These are phyloP conservation scores for Gymnoscelis rufifasciata DNA, from an alignment of 2,888 invertebrate genomes.

Conservation along the genomic window DNA sequence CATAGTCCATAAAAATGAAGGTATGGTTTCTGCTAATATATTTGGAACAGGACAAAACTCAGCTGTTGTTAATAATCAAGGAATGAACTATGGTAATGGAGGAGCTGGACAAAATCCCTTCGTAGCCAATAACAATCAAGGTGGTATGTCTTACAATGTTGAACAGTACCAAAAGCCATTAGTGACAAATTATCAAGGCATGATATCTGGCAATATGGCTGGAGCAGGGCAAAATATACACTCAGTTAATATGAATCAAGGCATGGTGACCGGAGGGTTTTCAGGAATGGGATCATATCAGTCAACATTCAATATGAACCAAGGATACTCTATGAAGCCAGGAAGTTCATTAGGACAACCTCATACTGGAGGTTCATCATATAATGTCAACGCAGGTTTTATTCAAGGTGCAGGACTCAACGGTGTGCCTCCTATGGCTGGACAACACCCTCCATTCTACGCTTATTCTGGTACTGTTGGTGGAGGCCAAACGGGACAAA, in stretches of 20 bases:
- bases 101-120: background rate
- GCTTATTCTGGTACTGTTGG: background rate
- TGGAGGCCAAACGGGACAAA: background rate
- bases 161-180: no score
- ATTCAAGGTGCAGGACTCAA: background rate
- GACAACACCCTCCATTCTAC: background rate
- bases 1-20: background rate
- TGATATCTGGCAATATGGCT: background rate
- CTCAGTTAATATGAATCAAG: background rate
- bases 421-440: background rate
- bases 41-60: background rate
- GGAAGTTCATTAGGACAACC: background rate
- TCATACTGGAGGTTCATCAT: background rate
- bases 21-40: background rate
- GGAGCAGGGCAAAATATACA: background rate
- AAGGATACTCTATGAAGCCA: background rate
- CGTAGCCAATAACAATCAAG: no score
- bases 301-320: background rate
- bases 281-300: background rate
- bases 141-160: no score
- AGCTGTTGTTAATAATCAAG: background rate
- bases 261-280: background rate
- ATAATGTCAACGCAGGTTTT: background rate
- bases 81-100: background rate
- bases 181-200: no score